Evolutionary conservation across 2,113 vertebrate species (phyloP).

Genomic region (Eudorcas thomsonii): DNA sequence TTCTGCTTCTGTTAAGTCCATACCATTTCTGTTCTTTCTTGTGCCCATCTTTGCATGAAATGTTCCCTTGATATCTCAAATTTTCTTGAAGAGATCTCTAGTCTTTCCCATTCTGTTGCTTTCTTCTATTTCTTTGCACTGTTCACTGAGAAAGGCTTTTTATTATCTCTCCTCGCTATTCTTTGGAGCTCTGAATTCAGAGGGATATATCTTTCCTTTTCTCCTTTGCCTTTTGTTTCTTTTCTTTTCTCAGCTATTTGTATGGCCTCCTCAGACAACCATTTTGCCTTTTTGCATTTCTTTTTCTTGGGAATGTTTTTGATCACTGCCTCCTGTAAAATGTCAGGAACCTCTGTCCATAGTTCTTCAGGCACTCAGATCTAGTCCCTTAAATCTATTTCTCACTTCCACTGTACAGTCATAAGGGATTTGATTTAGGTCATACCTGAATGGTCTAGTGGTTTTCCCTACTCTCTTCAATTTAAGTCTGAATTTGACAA

Average conservation of each 20-base stretch:
- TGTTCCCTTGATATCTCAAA: background rate
- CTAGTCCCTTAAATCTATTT: background rate
- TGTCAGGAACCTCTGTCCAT: background rate
- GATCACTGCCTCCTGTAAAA: background rate
- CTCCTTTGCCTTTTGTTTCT: background rate
- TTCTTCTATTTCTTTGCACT: background rate
- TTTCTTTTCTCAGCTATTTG: background rate
- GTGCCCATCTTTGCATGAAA: background rate
- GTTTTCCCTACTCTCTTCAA: background rate
- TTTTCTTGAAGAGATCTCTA: background rate
- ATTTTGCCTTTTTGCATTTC: background rate
- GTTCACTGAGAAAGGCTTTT: background rate
- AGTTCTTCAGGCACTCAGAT: background rate
- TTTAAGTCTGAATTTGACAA: background rate
- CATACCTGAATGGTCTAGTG: background rate
- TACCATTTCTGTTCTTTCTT: background rate
- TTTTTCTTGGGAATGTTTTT: background rate
- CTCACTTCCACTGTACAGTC: background rate
- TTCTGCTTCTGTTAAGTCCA: background rate
- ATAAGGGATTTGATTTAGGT: background rate
- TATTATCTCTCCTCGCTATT: background rate
- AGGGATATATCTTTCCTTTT: background rate
- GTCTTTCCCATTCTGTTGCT: background rate
- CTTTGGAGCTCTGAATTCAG: background rate
- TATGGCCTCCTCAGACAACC: background rate